Evolutionary conservation across 2,888 invertebrate genomes (phyloP).

Genomic region (Anthrax anthrax): DNA sequence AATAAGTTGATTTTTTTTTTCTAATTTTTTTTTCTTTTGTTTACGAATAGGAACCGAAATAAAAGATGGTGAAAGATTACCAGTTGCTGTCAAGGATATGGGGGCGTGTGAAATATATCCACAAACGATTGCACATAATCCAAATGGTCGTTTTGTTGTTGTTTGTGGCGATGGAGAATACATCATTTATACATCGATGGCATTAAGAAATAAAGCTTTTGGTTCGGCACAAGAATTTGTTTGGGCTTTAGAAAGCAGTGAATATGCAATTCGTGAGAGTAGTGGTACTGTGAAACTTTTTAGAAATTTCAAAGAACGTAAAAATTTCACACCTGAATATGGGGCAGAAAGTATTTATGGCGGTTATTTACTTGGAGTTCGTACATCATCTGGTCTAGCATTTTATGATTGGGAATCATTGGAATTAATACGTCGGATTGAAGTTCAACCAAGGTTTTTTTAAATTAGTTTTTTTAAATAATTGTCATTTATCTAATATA

Average conservation of each 20-base stretch:
- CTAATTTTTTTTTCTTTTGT: slow-evolving; percentile 4
- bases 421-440: slow-evolving; percentile 85
- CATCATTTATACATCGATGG: slow-evolving; percentile 99
- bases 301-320: slow-evolving; percentile 96
- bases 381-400: slow-evolving; percentile 79
- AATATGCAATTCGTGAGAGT: slow-evolving; percentile 79
- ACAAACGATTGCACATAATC: slow-evolving; percentile 95
- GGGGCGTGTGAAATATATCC: slow-evolving; percentile 99
- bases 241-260: slow-evolving; percentile 94
- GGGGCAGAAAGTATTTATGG: slow-evolving; percentile 95
- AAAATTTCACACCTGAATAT: slow-evolving; percentile 90
- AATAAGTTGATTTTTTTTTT: too few species aligned
- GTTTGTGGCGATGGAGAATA: slow-evolving; percentile 99
- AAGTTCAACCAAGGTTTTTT: slow-evolving; percentile 67
- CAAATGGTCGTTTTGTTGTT: slow-evolving; percentile 84
- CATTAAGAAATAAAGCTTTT: slow-evolving; percentile 94
- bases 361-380: slow-evolving; percentile 79
- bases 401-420: slow-evolving; percentile 97
- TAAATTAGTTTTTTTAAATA: slow-evolving; percentile 8
- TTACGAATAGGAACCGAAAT: slow-evolving; percentile 45
- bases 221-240: slow-evolving; percentile 98
- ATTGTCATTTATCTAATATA: neutral
- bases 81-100: slow-evolving; percentile 95
- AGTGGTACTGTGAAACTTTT: slow-evolving; percentile 84
- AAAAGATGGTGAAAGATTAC: slow-evolving; percentile 83